Conservation (phyloP, 2,797 vertebrate species). For the Sebastes iracundus region DNA sequence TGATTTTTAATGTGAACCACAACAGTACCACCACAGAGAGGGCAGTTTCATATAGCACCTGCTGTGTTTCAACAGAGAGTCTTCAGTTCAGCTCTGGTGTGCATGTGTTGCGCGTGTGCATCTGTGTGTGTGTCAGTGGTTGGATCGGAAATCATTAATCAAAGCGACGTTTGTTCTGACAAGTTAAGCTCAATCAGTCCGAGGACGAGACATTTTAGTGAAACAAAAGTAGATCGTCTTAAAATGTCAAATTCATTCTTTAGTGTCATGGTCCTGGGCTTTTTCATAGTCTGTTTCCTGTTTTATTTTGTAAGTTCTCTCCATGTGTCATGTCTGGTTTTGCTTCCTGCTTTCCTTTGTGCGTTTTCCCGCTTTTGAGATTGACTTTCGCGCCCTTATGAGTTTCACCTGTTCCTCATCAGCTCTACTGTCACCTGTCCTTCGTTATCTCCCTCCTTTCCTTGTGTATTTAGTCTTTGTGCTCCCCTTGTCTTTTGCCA, state of each 20-base stretch:
- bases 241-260: not conserved
- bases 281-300: no score
- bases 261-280: not conserved
- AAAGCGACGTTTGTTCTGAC: conserved; percentile 7
- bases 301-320: no score
- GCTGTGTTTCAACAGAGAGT: conserved; percentile 37
- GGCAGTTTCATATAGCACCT: conserved; percentile 4
- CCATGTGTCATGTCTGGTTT: no score
- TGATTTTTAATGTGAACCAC: not conserved
- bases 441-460: no score
- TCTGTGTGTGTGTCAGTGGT: not conserved
- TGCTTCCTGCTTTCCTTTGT: no score
- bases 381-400: no score
- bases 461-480: no score
- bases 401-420: no score
- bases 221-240: not conserved
- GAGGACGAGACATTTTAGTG: not conserved
- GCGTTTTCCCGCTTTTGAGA: no score
- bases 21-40: not conserved
- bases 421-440: no score
- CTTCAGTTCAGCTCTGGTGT: conserved; percentile 28
- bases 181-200: not conserved
- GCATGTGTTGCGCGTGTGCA: not conserved
- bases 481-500: no score
- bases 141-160: not conserved